Base-by-base conservation (phyloP, 2,113 vertebrate species). In the Lipotes vexillifer region DNA sequence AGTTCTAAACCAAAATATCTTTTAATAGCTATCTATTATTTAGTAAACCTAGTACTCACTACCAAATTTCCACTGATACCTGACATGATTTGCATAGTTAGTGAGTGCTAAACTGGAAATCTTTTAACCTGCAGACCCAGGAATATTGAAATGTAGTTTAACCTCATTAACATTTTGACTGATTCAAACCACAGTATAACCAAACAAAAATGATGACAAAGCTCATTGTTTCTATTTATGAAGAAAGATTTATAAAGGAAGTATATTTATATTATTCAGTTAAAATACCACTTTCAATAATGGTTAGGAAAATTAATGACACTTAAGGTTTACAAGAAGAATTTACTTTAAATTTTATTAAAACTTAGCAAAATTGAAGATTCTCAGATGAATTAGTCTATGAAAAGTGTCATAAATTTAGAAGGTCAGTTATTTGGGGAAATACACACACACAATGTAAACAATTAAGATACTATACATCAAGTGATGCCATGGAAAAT, bases 1-100 rank as follows among this genome's bases (percentile, higher is more conserved):
- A 95, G 25, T 85, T 86, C 49, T 90, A 96, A 93, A 77, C 72
- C 61, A 23, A 94, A 44, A 90, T 52, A 94, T 72, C 13, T 90
- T 74, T 14, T 80, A 82, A 15, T 81, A 44, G 5, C 15, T 75
- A 71, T 69, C 29, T 75, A 90, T 36, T 87, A 25, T 80, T 96
- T 90, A 77, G 4, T 0, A 27, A 75, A 57, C 65, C 23, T 69
- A 44, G 75, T 96, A 96, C 11, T 93, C 20, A 29, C 46, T 87
- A 72, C 3, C 94, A 68, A 96, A 77, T 6, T 88, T 49, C 68
- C 91, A 77, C 33, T 5, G 0, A 20, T 92, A 82, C 61, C 33
- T 72, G 36, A 90, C 4, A 72, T 49, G n/a, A 49, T 61, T 89
- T 31, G 0, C 13, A 8, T 75, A 90, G 33, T 6, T 84, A 65